phyloP scores from a whole-genome alignment of 2,888 invertebrate species.

The Latrodectus hesperus region DNA sequence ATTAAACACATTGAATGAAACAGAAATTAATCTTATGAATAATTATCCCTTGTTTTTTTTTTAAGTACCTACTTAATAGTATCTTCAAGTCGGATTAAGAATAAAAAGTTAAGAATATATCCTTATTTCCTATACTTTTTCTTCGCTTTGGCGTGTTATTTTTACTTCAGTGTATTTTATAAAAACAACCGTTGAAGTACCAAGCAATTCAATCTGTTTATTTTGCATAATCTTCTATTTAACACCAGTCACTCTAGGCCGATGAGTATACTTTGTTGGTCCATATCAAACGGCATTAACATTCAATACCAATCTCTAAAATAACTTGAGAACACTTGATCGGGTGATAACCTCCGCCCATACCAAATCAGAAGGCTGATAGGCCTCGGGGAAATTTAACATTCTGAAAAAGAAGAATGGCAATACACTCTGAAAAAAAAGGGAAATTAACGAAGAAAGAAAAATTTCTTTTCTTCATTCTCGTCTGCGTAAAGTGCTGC shows the following conservation, averaged over 20 bases:
- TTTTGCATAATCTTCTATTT: constrained; percentile 5
- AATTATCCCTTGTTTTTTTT: too few relatives aligned
- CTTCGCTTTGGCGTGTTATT: too few relatives aligned
- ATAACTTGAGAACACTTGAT: neutral
- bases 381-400: constrained; percentile 3
- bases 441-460: constrained; percentile 52
- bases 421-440: neutral
- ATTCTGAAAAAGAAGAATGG: neutral
- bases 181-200: neutral
- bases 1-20: too few relatives aligned
- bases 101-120: too few relatives aligned
- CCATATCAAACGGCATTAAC: neutral
- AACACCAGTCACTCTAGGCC: neutral
- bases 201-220: neutral
- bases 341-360: neutral
- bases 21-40: too few relatives aligned
- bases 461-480: constrained; percentile 12
- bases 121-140: too few relatives aligned
- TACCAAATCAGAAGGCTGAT: neutral
- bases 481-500: neutral
- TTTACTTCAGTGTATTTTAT: too few relatives aligned
- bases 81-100: too few relatives aligned
- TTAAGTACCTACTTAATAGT: too few relatives aligned
- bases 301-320: constrained; percentile 1
- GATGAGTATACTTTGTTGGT: neutral